Conservation (phyloP, 1,140 invertebrate genomes). For the Pectinophora gossypiella region DNA sequence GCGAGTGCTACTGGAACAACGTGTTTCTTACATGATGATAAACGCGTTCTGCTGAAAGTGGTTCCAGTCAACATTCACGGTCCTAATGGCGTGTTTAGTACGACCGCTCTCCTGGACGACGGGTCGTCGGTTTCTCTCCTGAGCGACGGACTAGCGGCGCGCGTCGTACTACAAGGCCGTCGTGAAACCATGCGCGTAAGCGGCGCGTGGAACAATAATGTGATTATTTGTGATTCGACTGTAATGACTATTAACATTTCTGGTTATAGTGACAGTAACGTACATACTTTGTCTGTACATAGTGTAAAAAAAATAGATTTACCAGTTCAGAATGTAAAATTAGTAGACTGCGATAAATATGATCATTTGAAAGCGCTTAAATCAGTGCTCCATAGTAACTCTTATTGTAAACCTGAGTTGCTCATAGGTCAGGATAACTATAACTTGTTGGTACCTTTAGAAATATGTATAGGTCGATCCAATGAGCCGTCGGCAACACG, state of each 20-base stretch:
- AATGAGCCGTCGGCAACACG: constrained; percentile 16
- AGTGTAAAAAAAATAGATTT: constrained; percentile 19
- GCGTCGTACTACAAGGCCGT: too few species aligned
- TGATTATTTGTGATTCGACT: constrained; percentile 1
- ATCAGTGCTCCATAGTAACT: constrained; percentile 7
- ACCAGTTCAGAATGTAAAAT: constrained; percentile 8
- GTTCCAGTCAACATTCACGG: constrained; percentile 1
- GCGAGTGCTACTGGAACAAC: too few species aligned
- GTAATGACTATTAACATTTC: not conserved
- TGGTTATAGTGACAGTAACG: not conserved
- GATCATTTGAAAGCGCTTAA: constrained; percentile 10
- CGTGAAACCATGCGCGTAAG: constrained; percentile 1
- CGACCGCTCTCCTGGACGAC: constrained; percentile 5
- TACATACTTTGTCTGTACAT: constrained; percentile 10
- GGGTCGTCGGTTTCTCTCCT: constrained; percentile 5
- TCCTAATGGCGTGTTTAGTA: not conserved
- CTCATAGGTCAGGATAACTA: constrained; percentile 24
- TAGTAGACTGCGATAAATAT: constrained; percentile 6
- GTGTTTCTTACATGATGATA: too few species aligned
- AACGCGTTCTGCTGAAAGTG: constrained; percentile 11
- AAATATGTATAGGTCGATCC: constrained; percentile 5
- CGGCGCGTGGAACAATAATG: constrained; percentile 8
- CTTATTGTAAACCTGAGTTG: constrained; percentile 9
- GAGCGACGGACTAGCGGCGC: not conserved
- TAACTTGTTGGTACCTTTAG: constrained; percentile 12